Evolutionary conservation across 2,888 invertebrate genomes (phyloP).

Genomic region (Tethea ocularis): DNA sequence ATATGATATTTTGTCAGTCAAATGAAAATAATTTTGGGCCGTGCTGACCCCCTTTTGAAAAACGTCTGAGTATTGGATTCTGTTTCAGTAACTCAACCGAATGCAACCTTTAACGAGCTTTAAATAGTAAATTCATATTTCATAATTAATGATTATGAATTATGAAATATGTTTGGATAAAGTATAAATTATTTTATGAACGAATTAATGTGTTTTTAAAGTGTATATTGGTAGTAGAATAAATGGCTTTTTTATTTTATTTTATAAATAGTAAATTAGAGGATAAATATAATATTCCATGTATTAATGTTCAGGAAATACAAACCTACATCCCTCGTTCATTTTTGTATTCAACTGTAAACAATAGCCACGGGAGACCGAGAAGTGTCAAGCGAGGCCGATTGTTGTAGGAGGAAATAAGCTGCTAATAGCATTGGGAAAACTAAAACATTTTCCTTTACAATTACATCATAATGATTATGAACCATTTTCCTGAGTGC

Average conservation of each 20-base stretch:
- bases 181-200: too few species aligned
- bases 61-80: background rate
- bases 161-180: too few species aligned
- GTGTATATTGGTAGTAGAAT: too few species aligned
- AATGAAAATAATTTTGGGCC: background rate
- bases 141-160: too few species aligned
- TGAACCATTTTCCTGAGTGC: background rate
- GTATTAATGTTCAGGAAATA: background rate
- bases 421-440: background rate
- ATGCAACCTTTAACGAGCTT: background rate
- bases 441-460: background rate
- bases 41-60: background rate
- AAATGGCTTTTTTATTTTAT: too few species aligned
- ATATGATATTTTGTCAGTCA: background rate
- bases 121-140: too few species aligned
- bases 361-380: slow-evolving; percentile 7
- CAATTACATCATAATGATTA: background rate
- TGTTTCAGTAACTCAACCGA: too few species aligned
- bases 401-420: slow-evolving; percentile 5
- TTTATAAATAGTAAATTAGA: too few species aligned
- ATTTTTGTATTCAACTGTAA: slow-evolving; percentile 9
- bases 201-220: too few species aligned
- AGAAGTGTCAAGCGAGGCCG: slow-evolving; percentile 7
- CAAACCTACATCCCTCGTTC: background rate
- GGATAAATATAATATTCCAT: background rate